Evolutionary conservation across 2,113 vertebrate genomes (phyloP).

Genomic region (Brachypodius melanocephalos): DNA sequence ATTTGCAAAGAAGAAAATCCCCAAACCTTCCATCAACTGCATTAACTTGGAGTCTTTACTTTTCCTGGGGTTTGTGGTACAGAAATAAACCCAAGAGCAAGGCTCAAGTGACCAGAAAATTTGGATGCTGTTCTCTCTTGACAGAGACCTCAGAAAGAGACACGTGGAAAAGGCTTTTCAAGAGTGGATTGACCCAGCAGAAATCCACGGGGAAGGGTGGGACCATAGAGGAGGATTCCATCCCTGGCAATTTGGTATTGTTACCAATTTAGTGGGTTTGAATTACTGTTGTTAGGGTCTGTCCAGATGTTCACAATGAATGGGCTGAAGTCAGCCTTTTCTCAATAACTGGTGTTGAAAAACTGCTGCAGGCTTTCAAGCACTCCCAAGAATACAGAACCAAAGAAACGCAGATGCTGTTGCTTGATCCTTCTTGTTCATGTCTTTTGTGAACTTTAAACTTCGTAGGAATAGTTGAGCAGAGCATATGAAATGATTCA

Average conservation of each 20-base stretch:
- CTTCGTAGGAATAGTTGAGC: not conserved
- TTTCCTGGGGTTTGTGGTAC: conserved; percentile 34
- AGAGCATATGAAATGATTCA: not conserved
- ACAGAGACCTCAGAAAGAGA: not conserved
- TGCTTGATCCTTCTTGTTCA: not conserved
- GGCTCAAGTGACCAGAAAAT: not conserved
- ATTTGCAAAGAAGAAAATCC: not conserved
- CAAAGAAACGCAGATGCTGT: not conserved
- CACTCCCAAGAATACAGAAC: not conserved
- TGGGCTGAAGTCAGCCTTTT: conserved; percentile 60
- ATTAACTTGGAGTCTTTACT: not conserved
- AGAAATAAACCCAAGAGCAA: not conserved
- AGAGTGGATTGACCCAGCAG: not conserved
- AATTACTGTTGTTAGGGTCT: conserved; percentile 28
- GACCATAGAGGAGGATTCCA: not conserved
- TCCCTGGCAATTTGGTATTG: not conserved
- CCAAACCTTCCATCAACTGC: not conserved
- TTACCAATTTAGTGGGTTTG: conserved; percentile 42
- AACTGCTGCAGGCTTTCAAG: conserved; percentile 10
- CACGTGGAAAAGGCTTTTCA: not conserved
- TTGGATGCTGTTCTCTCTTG: not conserved
- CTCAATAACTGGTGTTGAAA: conserved; percentile 4
- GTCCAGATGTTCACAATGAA: conserved; percentile 28
- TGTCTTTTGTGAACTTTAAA: not conserved
- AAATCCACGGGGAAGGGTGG: conserved; percentile 36